These are phyloP conservation scores for Monodelphis domestica DNA, from an alignment of 2,797 vertebrate species.

Conservation along the genomic window DNA sequence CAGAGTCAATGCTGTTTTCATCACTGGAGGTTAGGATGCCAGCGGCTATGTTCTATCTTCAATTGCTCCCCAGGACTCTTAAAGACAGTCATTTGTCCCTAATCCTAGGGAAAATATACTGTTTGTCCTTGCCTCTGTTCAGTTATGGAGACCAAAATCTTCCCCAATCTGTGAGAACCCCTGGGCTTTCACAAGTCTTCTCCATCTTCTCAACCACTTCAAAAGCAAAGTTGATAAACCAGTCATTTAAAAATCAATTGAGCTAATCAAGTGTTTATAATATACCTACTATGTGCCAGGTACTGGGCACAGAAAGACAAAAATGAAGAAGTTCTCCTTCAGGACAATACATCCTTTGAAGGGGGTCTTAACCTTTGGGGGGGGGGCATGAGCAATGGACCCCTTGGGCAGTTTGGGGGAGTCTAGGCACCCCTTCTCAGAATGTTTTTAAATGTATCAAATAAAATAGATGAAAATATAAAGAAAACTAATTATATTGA, in stretches of 20 bases:
- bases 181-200: not conserved
- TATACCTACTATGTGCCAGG: not conserved
- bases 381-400: not conserved
- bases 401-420: not conserved
- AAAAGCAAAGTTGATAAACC: not conserved
- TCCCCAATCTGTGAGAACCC: not conserved
- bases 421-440: not conserved
- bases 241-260: not conserved
- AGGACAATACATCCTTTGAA: not conserved
- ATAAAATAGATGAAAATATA: not conserved
- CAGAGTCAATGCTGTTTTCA: not conserved
- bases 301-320: not conserved
- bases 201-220: not conserved
- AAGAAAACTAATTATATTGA: not conserved
- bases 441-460: not conserved
- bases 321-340: not conserved
- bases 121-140: not conserved
- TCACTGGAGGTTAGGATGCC: not conserved
- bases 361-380: not conserved
- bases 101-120: not conserved
- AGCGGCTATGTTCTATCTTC: not conserved
- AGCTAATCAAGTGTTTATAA: not conserved
- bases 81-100: not conserved
- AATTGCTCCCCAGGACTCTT: not conserved
- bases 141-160: not conserved